These are phyloP conservation scores for Pentamera pediparva DNA, from an alignment of 53 echinoderm and acorn worm genomes.

Conservation along the genomic window DNA sequence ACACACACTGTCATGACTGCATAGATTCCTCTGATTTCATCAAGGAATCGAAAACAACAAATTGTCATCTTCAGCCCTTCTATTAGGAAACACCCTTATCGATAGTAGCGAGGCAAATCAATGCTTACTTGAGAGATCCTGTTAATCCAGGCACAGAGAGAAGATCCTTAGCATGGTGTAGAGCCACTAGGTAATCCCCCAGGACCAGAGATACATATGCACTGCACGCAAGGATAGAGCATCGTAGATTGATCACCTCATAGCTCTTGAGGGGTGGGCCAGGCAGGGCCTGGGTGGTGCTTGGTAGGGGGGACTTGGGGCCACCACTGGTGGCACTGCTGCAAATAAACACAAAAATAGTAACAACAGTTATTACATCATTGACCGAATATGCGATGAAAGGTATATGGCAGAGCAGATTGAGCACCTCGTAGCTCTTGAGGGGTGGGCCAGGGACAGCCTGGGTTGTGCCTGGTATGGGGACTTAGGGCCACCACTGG, in stretches of 20 bases:
- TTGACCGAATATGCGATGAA: too few species aligned
- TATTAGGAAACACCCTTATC: too few species aligned
- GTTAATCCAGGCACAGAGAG: constrained; percentile 67
- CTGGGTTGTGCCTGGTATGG: constrained; percentile 12
- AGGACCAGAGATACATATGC: constrained; percentile 74
- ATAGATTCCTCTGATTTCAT: too few species aligned
- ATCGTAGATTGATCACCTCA: constrained; percentile 72
- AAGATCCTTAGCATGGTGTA: constrained; percentile 65
- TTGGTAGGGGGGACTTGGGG: constrained; percentile 2
- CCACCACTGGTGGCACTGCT: constrained; percentile 6
- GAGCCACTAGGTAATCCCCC: constrained; percentile 69
- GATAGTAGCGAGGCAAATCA: too few species aligned
- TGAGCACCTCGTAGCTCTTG: constrained; percentile 64
- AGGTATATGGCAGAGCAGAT: too few species aligned
- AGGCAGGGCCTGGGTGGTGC: constrained; percentile 50
- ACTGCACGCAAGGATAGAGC: constrained; percentile 83
- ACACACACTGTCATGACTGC: not conserved
- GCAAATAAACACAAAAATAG: too few species aligned
- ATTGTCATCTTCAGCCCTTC: not conserved
- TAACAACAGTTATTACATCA: too few species aligned
- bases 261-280: constrained; percentile 68
- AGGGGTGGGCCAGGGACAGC: constrained; percentile 74
- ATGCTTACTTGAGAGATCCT: constrained; percentile 78
- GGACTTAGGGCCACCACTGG: not conserved
- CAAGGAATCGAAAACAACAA: too few species aligned